Conservation (phyloP, 2,113 vertebrate species). For the Acanthisitta chloris region DNA sequence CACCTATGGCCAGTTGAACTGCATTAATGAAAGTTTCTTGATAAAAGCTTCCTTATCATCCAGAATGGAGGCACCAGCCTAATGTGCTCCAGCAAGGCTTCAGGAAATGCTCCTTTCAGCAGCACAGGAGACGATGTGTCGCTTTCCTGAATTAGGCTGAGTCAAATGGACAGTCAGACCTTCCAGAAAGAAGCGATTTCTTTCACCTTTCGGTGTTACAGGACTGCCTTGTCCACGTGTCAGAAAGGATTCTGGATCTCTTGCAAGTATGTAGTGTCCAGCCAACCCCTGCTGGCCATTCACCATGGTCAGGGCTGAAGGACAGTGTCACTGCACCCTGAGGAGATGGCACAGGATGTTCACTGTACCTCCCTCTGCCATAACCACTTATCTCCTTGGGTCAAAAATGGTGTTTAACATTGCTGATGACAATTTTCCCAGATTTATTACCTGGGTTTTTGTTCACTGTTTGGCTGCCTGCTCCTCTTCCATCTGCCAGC, state of each 20-base stretch:
- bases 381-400: background rate
- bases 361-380: background rate
- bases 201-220: background rate
- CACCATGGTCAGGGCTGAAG: background rate
- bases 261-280: background rate
- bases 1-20: background rate
- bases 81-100: background rate
- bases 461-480: constrained; percentile 17
- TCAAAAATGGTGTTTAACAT: background rate
- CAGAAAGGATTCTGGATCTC: background rate
- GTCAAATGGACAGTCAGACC: background rate
- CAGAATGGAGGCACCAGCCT: background rate
- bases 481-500: constrained; percentile 26
- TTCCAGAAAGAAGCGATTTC: background rate
- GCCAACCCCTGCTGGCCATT: background rate
- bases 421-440: background rate
- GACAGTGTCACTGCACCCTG: background rate
- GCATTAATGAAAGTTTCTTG: constrained; percentile 6
- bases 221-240: background rate
- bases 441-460: background rate
- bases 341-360: background rate
- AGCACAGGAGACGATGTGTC: background rate
- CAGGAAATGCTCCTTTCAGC: background rate
- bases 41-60: constrained; percentile 50
- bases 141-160: background rate